Evolutionary conservation across 1,140 invertebrate species (phyloP), one percentile per base, ranked within the genome.

Genomic region (Centruroides sculpturatus): DNA sequence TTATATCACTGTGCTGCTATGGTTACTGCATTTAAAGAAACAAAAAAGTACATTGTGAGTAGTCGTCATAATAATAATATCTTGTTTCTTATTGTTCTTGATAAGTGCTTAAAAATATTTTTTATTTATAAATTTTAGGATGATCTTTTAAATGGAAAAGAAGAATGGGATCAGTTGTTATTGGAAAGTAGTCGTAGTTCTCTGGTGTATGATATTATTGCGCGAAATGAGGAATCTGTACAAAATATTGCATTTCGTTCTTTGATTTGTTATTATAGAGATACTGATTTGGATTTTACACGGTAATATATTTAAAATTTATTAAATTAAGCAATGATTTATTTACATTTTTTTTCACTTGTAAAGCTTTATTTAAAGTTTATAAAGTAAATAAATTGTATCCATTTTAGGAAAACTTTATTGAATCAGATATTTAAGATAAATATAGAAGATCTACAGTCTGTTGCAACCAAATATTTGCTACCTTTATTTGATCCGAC

Each of bases 151-250:
- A 23, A 23, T 23, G 23, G 23, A 23, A 23, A 23, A 23, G 23
- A 23, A 23, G 23, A 23, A 23, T 23, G 23, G 23, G 23, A 23
- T 23, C 23, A 23, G 23, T 23, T 23, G 23, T 73, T 92, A 48
- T 81, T 92, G 60, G 85, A 87, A 67, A 86, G 87, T 0, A 89
- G 88, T 0, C 86, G 84, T 69, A 87, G 87, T 67, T 89, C 87
- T 10, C 73, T 90, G 3, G 82, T 92, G 52, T 93, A 85, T 74
- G 84, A 91, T 70, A 81, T 90, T 8, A 86, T 92, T 60, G 41
- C 0, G 8, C 81, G 85, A 62, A 75, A 81, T 62, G 86, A 92
- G 71, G 85, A 87, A 66, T 86, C 82, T 59, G 81, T 91, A 2
- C 80, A 84, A 1, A 80, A 84, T 68, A 78, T 85, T 1, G 81